These are phyloP conservation scores for Channa argus DNA, from an alignment of 2,113 vertebrate species.

Conservation along the genomic window DNA sequence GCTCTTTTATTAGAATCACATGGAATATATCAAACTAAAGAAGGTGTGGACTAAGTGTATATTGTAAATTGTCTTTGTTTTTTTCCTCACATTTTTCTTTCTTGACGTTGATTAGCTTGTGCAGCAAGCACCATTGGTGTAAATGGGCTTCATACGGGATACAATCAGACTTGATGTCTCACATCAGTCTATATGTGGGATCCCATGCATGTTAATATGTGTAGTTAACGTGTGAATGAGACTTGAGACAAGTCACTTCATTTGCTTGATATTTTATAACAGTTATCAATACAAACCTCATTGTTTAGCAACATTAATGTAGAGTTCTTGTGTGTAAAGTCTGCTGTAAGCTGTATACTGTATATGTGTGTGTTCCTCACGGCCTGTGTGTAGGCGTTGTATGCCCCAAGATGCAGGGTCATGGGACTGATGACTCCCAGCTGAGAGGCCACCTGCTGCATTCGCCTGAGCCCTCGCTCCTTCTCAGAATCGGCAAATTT, in stretches of 20 bases:
- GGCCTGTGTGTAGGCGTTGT: constrained; percentile 95
- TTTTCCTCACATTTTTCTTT: no score
- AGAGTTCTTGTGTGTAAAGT: not conserved
- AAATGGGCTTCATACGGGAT: not conserved
- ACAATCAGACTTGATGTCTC: constrained; percentile 24
- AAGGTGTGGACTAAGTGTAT: not conserved
- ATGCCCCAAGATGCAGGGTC: constrained; percentile 94
- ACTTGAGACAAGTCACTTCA: no score
- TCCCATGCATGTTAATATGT: not conserved
- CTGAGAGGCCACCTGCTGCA: constrained; percentile 97
- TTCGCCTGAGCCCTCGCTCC: constrained; percentile 91
- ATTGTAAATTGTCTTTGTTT: no score
- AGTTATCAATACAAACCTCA: not conserved
- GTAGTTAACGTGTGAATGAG: not conserved
- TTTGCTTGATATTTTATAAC: not conserved
- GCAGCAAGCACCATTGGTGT: no score
- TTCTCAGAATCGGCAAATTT: constrained; percentile 98
- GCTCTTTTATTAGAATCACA: not conserved
- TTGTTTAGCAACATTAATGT: not conserved
- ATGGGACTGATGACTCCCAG: constrained; percentile 96
- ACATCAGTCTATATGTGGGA: not conserved
- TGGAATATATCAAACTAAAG: not conserved
- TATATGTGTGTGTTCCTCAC: constrained; percentile 78
- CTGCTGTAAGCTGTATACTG: no score
- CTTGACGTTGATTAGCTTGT: not conserved